Evolutionary conservation across 2,888 invertebrate genomes (phyloP).

Genomic region (Hoplodrina blanda): DNA sequence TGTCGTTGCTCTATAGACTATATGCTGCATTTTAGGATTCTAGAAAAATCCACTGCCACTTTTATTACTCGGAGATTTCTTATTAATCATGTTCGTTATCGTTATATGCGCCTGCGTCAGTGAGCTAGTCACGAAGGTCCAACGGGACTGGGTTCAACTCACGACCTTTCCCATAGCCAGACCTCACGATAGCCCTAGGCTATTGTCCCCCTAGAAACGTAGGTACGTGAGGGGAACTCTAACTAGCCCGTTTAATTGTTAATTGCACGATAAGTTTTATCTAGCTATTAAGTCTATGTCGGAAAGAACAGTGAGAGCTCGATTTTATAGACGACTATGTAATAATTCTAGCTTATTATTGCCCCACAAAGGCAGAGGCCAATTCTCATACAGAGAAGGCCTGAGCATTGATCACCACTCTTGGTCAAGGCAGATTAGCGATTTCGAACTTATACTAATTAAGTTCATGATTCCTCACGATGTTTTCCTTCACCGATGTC

Average conservation of each 20-base stretch:
- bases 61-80: constrained; percentile 3
- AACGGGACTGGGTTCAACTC: constrained; percentile 46
- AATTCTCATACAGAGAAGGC: too few relatives aligned
- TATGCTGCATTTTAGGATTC: too few relatives aligned
- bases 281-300: not conserved
- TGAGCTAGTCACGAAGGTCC: constrained; percentile 51
- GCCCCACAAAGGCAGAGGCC: too few relatives aligned
- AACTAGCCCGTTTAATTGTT: constrained; percentile 24
- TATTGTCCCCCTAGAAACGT: constrained; percentile 21
- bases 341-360: too few relatives aligned
- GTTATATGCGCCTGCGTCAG: constrained; percentile 25
- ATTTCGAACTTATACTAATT: too few relatives aligned
- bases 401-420: too few relatives aligned
- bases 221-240: constrained; percentile 20
- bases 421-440: too few relatives aligned
- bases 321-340: too few relatives aligned
- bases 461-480: too few relatives aligned
- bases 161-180: constrained; percentile 54
- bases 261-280: constrained; percentile 8
- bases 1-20: too few relatives aligned
- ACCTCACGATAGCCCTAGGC: constrained; percentile 29
- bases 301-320: too few relatives aligned
- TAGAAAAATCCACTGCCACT: not conserved
- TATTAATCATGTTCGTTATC: constrained; percentile 12
- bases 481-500: too few relatives aligned